Base-by-base conservation (phyloP, 2,113 vertebrate genomes). In the Poecile atricapillus region DNA sequence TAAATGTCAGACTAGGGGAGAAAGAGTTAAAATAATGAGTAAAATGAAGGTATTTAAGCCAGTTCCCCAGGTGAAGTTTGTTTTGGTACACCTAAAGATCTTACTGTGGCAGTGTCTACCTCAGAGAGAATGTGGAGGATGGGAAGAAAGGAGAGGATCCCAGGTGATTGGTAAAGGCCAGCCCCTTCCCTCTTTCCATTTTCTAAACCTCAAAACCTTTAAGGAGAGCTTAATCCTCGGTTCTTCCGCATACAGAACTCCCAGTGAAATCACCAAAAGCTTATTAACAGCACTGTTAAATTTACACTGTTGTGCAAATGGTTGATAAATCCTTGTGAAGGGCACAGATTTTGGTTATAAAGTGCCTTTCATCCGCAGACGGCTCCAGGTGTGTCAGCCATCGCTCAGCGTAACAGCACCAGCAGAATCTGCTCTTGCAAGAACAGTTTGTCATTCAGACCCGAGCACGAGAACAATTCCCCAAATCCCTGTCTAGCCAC, bases 401-500 rank as follows among this genome's bases (percentile, higher is more conserved):
- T 11, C 53, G 70, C 13, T 87, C 90, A 25, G 68, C 25, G 65
- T 13, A 80, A 70, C 41, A 62, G 33, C 83, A 83, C n/a, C 76
- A 80, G 71, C 88, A 94, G 69, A 70, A 70, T 22, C 63, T 47
- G 71, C 80, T 92, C 79, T 59, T 88, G 43, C 71, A 94, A 63
- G 76, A 90, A 20, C 55, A 67, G 63, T 86, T 93, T 89, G 94
- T 83, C 64, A 88, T 95, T 93, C 93, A 95, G 64, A 16, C 35
- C 78, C 56, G 13, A 81, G 64, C 73, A 89, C 16, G 25, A 92
- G 56, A 92, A 93, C 83, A 96, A 96, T 94, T 90, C 90, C 88
- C 69, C 65, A 96, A 56, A 96, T 95, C 94, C 85, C 95, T 71
- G 92, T 93, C 93, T 94, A 90, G 90, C 93, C 83, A 63, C 94